Conservation (phyloP, 2,888 invertebrate genomes). For the Autographa gamma region DNA sequence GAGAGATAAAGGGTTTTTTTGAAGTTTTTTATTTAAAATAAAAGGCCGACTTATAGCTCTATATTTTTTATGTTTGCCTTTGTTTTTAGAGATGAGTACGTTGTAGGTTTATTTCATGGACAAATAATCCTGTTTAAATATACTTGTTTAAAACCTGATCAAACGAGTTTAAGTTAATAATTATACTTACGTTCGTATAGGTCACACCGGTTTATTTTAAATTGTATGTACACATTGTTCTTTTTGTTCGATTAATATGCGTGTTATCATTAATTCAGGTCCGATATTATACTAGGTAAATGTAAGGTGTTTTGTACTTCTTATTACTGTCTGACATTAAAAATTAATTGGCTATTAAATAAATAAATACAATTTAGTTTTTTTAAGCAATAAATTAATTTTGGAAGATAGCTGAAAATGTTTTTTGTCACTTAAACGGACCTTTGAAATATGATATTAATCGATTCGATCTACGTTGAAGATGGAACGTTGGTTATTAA, state of each 20-base stretch:
- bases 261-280: constrained; percentile 23
- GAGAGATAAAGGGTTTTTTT: constrained; percentile 9
- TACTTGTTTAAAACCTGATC: constrained; percentile 47
- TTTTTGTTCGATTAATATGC: constrained; percentile 31
- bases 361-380: neutral
- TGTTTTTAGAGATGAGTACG: constrained; percentile 37
- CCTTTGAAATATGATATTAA: neutral
- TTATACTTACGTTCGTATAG: constrained; percentile 45
- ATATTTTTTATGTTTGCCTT: too few species aligned
- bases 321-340: neutral
- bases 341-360: neutral
- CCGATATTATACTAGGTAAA: neutral
- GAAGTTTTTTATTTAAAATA: constrained; percentile 12
- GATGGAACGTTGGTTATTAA: constrained; percentile 10
- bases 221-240: constrained; percentile 28
- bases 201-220: constrained; percentile 41
- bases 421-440: neutral
- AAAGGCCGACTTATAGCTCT: too few species aligned
- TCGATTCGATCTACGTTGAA: neutral
- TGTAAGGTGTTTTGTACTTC: constrained; percentile 7
- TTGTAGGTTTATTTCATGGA: constrained; percentile 37
- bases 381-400: neutral
- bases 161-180: constrained; percentile 49
- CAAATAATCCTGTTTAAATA: constrained; percentile 51
- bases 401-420: neutral